A percentile compares a stretch with the other conserved stretches of the same genome.
phyloP scores from a whole-genome alignment of 2,888 invertebrate genomes.

The Gortyna flavago region DNA sequence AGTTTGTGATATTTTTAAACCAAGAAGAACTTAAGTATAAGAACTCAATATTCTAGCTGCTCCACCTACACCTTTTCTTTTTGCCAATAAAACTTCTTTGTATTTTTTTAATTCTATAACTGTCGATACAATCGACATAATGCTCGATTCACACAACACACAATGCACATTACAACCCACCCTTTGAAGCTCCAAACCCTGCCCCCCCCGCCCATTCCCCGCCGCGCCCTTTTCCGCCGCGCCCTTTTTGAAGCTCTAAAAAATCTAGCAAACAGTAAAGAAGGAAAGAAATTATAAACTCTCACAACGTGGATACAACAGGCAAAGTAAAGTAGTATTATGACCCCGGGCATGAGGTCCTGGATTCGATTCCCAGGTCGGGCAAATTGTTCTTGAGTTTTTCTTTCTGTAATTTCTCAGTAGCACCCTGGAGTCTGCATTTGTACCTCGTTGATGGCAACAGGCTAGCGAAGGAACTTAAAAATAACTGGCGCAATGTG shows the following conservation, averaged over 20 bases:
- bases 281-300: background rate
- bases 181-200: too few relatives aligned
- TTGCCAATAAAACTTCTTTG: too few relatives aligned
- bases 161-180: too few relatives aligned
- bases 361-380: background rate
- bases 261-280: background rate
- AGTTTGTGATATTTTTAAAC: too few relatives aligned
- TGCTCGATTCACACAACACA: too few relatives aligned
- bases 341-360: background rate
- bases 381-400: background rate
- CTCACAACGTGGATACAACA: background rate
- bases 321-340: background rate
- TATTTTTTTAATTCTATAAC: background rate
- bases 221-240: too few relatives aligned
- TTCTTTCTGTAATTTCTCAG: background rate
- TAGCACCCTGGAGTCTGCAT: background rate
- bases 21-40: background rate
- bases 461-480: background rate
- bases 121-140: background rate
- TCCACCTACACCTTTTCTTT: too few relatives aligned
- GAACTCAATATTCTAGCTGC: background rate
- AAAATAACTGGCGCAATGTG: background rate
- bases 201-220: too few relatives aligned
- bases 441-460: background rate
- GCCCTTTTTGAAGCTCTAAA: background rate